Evolutionary conservation across 2,797 vertebrate species (phyloP).

Genomic region (Pseudotriccus pelzelni): DNA sequence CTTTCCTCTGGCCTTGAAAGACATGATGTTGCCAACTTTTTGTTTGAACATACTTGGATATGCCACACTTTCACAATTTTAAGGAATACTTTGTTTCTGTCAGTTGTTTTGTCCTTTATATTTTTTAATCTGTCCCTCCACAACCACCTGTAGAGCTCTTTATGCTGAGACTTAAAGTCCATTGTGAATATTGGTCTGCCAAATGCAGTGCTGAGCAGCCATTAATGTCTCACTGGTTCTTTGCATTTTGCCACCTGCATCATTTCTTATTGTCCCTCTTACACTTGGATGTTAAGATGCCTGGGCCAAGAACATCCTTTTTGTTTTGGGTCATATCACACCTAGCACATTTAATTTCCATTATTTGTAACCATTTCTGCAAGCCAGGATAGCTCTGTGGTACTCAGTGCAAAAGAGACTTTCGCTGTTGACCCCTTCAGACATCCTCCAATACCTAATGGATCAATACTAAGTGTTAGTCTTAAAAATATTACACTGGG

Average conservation of each 20-base stretch:
- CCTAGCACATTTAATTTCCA: background rate
- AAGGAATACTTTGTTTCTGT: background rate
- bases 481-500: background rate
- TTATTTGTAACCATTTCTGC: background rate
- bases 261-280: background rate
- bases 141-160: background rate
- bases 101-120: background rate
- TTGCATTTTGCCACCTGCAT: background rate
- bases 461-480: background rate
- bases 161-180: background rate
- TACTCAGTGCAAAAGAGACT: background rate
- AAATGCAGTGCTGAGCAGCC: too few relatives aligned
- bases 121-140: background rate
- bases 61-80: background rate
- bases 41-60: background rate
- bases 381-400: background rate
- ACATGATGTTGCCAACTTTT: background rate
- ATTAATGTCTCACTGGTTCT: background rate
- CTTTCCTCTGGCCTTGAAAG: background rate
- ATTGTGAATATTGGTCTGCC: background rate
- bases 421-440: background rate
- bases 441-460: background rate
- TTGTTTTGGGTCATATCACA: background rate
- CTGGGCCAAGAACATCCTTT: background rate
- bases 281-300: background rate